Base-by-base conservation (phyloP, 2,113 vertebrate species). In the Sinocyclocheilus maitianheensis region DNA sequence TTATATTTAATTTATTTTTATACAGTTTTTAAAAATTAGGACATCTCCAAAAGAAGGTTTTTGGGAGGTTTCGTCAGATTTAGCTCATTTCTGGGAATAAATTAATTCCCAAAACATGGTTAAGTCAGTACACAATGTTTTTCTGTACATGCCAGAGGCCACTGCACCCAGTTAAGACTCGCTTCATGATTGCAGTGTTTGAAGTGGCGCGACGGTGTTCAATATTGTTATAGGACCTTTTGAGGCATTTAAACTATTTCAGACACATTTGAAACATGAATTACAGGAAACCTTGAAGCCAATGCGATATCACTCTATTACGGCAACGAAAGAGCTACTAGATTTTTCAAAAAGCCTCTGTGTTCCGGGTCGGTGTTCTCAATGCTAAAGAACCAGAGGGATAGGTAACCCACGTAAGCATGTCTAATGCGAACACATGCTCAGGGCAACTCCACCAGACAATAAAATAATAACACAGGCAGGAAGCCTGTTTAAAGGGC, bases 351-450 rank as follows among this genome's bases (percentile, higher is more conserved):
- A 46, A 83, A 8, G 46, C 24, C 63, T 40, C 18, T 34, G 22
- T 65, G 53, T 18, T 55, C 53, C 53, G 16, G 16, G 53, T 40
- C n/a, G 24, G 22, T 65, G 37, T 51, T 80, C 60, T 84, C 10
- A 5, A 46, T 20, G 40, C 14, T 46, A 26, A 43, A 75, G 34
- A 74, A 85, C 43, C 78, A 37, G 63, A 78, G 83, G 85, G 43
- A 69, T 71, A 76, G 37, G 63, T 37, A 79, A 85, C 83, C 81
- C 79, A 78, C 74, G 82, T 67, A 83, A 78, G 78, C 88, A 65
- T 85, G 83, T 85, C 88, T 85, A 89, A 89, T 85, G 72, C 63
- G 71, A 87, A 89, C 78, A 89, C 88, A 85, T 78, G 88, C 88
- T 87, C 85, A 40, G 85, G 85, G 85, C 84, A 74, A 74, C 88